Conservation (phyloP, 1,140 invertebrate genomes). For the Melanaphis sacchari region DNA sequence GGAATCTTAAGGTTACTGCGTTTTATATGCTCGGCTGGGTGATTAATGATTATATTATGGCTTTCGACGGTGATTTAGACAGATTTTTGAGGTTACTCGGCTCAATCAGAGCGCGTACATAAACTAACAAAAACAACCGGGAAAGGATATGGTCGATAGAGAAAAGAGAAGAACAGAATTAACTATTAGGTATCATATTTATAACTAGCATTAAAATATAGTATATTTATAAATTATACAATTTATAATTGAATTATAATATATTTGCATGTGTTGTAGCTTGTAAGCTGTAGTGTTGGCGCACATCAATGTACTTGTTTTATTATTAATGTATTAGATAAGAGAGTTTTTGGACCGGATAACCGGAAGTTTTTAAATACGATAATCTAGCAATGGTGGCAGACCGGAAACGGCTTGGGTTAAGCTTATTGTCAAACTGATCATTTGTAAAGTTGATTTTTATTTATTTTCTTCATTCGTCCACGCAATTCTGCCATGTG, state of each 20-base stretch:
- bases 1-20: neutral
- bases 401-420: neutral
- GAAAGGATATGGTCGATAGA: neutral
- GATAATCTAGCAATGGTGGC: neutral
- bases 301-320: neutral
- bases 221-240: neutral
- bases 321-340: neutral
- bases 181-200: neutral
- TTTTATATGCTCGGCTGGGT: neutral
- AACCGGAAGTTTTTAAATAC: conserved; percentile 16
- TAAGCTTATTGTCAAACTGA: neutral
- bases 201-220: neutral
- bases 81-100: conserved; percentile 26
- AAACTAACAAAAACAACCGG: neutral
- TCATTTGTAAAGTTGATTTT: neutral
- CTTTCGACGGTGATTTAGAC: conserved; percentile 14
- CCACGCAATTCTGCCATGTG: neutral
- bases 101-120: conserved; percentile 25
- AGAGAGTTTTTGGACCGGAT: neutral
- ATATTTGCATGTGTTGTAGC: neutral
- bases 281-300: neutral
- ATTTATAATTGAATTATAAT: neutral
- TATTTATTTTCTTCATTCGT: neutral
- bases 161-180: neutral
- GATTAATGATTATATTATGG: neutral